Base-by-base conservation (phyloP, 2,797 vertebrate genomes). In the Phylloscopus collybita region DNA sequence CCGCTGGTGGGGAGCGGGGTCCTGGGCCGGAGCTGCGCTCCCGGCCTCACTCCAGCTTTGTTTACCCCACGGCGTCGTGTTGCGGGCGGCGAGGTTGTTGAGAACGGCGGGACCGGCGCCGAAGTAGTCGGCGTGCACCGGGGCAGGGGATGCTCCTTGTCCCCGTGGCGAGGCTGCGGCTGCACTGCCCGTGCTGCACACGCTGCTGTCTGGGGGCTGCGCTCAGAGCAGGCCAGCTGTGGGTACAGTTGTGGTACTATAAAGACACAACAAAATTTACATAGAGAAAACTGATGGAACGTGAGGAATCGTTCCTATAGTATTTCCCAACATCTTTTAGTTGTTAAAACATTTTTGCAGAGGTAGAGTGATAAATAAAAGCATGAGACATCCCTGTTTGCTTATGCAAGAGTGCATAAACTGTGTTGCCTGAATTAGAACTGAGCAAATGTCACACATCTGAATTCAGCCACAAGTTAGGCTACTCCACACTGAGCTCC, bases 351-450 rank as follows among this genome's bases (percentile, higher is more conserved):
- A 0, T 18, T 19, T 61, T 61, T 57, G 27, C 26, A 8, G 56
- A 1, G n/a, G 30, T 62, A 5, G 70, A 56, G 36, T 1, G 73
- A 47, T 53, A 57, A 61, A 75, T 86, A 44, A 72, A 79, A 85
- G 70, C n/a, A 2, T 0, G 5, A 62, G 71, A 23, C 22, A 0
- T 66, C 59, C 13, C 17, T 61, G 49, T 76, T 89, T 92, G 60
- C 67, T 79, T 69, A 13, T 56, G 64, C 47, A 15, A 54, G 86
- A n/a, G 51, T 34, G 71, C 88, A 45, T 84, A 69, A 81, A 56
- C 40, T 26, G 21, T 50, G 80, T 64, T 59, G 84, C 89, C 84
- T 14, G 9, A 92, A 73, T 91, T 89, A 89, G 81, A 82, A 91
- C 40, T 7, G 60, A 40, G 89, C n/a, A 49, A 66, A 88, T 80